Base-by-base conservation (phyloP, 2,113 vertebrate species). In the Planiliza haematocheilus region DNA sequence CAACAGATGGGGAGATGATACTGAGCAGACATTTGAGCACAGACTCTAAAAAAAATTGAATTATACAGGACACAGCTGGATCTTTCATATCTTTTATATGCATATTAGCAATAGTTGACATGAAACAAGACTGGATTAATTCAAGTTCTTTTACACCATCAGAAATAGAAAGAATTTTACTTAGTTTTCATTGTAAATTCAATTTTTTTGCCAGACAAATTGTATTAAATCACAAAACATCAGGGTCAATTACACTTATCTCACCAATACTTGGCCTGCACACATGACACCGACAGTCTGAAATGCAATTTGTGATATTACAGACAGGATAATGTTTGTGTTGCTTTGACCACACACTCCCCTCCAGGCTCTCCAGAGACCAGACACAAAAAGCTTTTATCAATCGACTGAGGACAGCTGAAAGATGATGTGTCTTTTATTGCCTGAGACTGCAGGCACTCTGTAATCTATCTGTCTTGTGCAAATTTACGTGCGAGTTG, bases 361-460 rank as follows among this genome's bases (percentile, higher is more conserved):
- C 38, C 75, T 24, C 3, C 53, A 20, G 70, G 49, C 57, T 70
- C 17, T 60, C 64, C n/a, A 21, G 51, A 20, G 45, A 76, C 38
- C 17, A 62, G 39, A 37, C 1, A 17, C 77, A 72, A 51, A 78
- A 65, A 79, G 70, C 61, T 67, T 77, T 81, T 80, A 80, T 83
- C 14, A 67, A 83, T 70, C 42, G 13, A 46, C 41, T 62, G 24
- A 12, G 46, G 77, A 69, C 71, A 59, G 57, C 51, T 71, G 36
- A 79, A 45, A 51, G 52, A 65, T 49, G 17, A 18, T 24, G 21
- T 80, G 53, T 61, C 17, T 20, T 13, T 17, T 16, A 41, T n/a
- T 45, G 51, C 50, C 39, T 61, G 41, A 13, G 38, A 41, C 4
- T 10, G 1, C 14, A 43, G 10, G 7, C 43, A 10, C 20, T 48